phyloP scores from a whole-genome alignment of 2,113 vertebrate species.

The Myotis yumanensis region DNA sequence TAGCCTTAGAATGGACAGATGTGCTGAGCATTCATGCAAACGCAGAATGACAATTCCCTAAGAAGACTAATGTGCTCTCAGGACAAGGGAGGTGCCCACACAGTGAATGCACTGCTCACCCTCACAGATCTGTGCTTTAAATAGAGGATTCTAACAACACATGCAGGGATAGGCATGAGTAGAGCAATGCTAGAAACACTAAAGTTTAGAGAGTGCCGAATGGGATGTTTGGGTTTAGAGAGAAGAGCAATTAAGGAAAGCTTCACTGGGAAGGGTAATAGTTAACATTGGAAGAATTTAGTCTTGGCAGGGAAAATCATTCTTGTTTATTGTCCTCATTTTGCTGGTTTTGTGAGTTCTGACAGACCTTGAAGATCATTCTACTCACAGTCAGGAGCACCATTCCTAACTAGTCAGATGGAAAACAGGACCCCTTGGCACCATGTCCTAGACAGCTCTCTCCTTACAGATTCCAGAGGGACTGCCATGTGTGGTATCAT shows the following conservation, averaged over 20 bases:
- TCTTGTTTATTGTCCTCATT: neutral
- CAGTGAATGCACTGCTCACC: neutral
- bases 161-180: accelerated
- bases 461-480: neutral
- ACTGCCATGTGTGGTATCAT: neutral
- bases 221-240: neutral
- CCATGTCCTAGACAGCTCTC: neutral
- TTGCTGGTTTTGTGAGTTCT: neutral
- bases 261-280: neutral
- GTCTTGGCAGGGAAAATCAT: neutral
- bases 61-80: neutral
- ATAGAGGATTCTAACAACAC: accelerated
- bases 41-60: neutral
- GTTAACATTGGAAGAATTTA: neutral
- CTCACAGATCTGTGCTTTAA: neutral
- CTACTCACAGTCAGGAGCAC: neutral
- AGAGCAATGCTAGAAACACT: neutral
- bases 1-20: neutral
- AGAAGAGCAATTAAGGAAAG: neutral
- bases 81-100: no score
- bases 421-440: neutral
- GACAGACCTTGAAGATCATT: neutral
- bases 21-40: neutral
- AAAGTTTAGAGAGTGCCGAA: neutral
- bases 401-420: neutral